phyloP scores from a whole-genome alignment of 2,797 vertebrate genomes.

The Aeoliscus strigatus region DNA sequence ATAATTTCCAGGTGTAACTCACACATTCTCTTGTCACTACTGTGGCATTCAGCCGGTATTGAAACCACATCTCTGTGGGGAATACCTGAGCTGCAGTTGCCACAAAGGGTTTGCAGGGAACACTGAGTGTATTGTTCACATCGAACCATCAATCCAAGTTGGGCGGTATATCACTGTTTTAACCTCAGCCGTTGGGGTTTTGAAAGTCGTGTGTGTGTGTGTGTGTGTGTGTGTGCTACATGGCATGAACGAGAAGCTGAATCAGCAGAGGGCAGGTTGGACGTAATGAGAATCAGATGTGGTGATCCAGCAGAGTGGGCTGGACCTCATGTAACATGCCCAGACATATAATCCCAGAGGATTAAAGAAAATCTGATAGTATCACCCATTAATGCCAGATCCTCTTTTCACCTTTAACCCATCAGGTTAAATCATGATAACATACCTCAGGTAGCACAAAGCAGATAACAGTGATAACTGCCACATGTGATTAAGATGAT shows the following conservation, averaged over 20 bases:
- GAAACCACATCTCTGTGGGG: constrained; percentile 32
- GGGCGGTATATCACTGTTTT: constrained; percentile 27
- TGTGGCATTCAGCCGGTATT: constrained; percentile 34
- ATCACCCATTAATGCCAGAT: neutral
- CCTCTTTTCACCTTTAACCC: neutral
- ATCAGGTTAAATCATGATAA: constrained; percentile 1
- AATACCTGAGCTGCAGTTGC: constrained; percentile 49
- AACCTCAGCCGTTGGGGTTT: constrained; percentile 19
- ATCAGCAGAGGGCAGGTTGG: constrained; percentile 10
- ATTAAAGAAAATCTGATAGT: constrained; percentile 9
- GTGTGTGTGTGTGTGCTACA: constrained; percentile 31
- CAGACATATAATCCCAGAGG: constrained; percentile 19
- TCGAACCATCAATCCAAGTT: constrained; percentile 30
- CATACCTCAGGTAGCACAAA: constrained; percentile 6
- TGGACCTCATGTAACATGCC: constrained; percentile 35
- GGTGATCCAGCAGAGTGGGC: constrained; percentile 22
- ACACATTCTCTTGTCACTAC: constrained; percentile 37
- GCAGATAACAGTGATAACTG: constrained; percentile 7
- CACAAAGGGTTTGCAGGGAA: constrained; percentile 47
- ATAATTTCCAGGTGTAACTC: constrained; percentile 54
- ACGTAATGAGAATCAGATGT: constrained; percentile 53
- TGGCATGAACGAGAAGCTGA: constrained; percentile 23
- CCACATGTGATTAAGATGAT: constrained; percentile 12
- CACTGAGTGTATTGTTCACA: constrained; percentile 51
- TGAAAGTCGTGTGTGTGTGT: neutral